A percentile compares a stretch with the other conserved stretches of the same genome.
Evolutionary conservation across 2,113 vertebrate genomes (phyloP).

Genomic region (Accipiter virgatus): DNA sequence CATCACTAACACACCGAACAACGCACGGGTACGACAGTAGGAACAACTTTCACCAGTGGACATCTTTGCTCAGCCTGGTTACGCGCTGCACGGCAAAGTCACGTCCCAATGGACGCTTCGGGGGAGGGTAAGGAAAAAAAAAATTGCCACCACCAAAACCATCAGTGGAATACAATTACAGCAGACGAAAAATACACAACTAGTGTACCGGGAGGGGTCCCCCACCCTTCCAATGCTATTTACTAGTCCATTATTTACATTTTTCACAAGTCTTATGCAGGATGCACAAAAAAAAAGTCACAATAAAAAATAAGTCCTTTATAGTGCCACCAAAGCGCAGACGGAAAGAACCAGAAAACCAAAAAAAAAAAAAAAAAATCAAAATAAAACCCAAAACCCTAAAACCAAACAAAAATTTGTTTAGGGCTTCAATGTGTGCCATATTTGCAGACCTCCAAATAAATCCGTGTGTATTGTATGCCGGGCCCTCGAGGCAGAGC

Average conservation of each 20-base stretch:
- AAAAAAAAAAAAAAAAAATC: neutral
- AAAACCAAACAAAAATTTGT: neutral
- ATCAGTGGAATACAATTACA: slow-evolving; percentile 77
- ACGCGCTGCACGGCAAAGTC: neutral
- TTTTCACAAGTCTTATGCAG: slow-evolving; percentile 84
- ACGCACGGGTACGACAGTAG: neutral
- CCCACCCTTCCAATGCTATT: slow-evolving; percentile 64
- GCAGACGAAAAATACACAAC: slow-evolving; percentile 78
- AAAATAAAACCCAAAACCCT: neutral
- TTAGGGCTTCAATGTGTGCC: slow-evolving; percentile 13
- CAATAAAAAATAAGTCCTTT: slow-evolving; percentile 52
- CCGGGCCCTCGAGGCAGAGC: neutral
- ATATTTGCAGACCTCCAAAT: slow-evolving; percentile 25
- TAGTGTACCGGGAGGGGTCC: slow-evolving; percentile 74
- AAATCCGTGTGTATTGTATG: slow-evolving; percentile 25
- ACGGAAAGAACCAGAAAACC: slow-evolving; percentile 5
- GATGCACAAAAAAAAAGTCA: slow-evolving; percentile 20
- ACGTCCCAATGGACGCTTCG: neutral
- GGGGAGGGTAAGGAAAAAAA: neutral
- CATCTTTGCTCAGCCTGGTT: neutral
- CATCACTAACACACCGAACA: neutral
- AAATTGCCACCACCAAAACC: slow-evolving; percentile 69
- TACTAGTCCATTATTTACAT: slow-evolving; percentile 90
- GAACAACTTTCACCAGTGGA: neutral
- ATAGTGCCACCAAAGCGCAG: slow-evolving; percentile 55